phyloP scores from a whole-genome alignment of 2,888 invertebrate species.

The Rotaria socialis region DNA sequence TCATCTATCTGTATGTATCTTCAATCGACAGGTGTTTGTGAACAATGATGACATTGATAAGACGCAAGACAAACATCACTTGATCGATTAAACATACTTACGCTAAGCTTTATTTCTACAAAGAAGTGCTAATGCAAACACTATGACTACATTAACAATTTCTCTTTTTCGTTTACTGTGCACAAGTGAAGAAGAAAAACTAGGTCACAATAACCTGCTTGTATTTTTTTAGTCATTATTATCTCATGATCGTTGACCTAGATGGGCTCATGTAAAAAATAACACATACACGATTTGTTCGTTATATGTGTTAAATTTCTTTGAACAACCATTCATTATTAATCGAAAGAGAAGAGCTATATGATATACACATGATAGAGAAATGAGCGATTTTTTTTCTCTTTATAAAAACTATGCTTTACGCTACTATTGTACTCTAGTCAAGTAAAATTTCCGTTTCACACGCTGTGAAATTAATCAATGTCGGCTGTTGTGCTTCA shows the following conservation, averaged over 20 bases:
- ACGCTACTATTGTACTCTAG: not conserved
- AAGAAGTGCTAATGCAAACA: not conserved
- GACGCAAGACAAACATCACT: not conserved
- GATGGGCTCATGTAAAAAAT: not conserved
- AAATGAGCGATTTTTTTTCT: not conserved
- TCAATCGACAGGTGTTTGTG: not conserved
- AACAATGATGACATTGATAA: conserved; percentile 6
- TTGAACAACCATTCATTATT: not conserved
- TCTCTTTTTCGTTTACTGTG: not conserved
- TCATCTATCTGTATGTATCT: not conserved
- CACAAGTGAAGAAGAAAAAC: not conserved
- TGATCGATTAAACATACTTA: not conserved
- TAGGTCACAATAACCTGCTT: not conserved
- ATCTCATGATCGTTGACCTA: conserved; percentile 13
- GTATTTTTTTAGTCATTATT: not conserved
- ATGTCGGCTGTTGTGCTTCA: not conserved
- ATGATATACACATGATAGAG: not conserved
- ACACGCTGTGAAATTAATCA: not conserved
- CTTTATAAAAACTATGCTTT: not conserved
- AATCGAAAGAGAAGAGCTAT: not conserved
- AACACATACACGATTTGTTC: not conserved
- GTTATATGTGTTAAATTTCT: not conserved
- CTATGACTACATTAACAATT: not conserved
- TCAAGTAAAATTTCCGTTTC: not conserved
- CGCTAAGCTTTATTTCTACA: not conserved